These are phyloP conservation scores for Thryonomys swinderianus DNA, from an alignment of 2,113 vertebrate genomes.

Conservation along the genomic window DNA sequence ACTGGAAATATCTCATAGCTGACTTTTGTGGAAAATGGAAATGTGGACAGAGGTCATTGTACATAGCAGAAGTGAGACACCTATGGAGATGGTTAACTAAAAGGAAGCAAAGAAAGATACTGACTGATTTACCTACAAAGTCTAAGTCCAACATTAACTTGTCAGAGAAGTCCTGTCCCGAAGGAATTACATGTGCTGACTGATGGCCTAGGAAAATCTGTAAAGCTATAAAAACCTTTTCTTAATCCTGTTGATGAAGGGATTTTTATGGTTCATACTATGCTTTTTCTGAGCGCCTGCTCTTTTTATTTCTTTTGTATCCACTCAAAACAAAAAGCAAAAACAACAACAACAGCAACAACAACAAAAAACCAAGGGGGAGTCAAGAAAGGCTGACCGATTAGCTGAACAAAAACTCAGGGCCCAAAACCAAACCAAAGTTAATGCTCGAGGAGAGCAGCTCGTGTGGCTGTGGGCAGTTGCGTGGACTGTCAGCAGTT, in stretches of 20 bases:
- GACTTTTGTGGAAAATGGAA: neutral
- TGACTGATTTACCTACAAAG: neutral
- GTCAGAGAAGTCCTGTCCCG: neutral
- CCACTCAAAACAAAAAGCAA: neutral
- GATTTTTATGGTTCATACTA: neutral
- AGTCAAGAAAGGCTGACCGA: neutral
- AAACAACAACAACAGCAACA: too few species aligned
- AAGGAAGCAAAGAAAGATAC: neutral
- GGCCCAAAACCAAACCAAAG: neutral
- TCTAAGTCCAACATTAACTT: neutral
- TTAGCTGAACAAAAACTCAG: neutral
- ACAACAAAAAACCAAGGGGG: too few species aligned
- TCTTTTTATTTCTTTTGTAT: neutral
- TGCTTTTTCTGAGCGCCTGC: neutral
- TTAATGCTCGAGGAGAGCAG: neutral
- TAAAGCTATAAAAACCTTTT: neutral
- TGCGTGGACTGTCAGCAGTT: neutral
- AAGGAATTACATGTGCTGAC: neutral
- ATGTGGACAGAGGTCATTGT: constrained; percentile 18
- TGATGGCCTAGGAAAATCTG: neutral
- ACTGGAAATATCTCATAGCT: constrained; percentile 13
- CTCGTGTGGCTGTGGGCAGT: too few species aligned
- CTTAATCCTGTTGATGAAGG: neutral
- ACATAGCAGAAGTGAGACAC: neutral
- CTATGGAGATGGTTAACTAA: neutral